Base-by-base conservation (phyloP, 2,113 vertebrate species). In the Oceanodroma tethys region DNA sequence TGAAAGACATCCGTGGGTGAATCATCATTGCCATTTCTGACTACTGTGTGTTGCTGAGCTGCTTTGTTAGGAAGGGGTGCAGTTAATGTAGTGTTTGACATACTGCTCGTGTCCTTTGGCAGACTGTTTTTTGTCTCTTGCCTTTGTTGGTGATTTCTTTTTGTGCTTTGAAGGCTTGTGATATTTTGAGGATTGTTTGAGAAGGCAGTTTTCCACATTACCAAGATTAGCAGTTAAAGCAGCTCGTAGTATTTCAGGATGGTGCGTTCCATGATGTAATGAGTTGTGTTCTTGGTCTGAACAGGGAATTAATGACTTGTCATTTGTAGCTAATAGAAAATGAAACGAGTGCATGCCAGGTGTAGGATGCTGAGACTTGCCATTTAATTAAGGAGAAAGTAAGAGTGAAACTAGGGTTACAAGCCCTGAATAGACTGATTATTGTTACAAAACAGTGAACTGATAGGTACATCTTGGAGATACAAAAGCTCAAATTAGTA, bases 381-480 rank as follows among this genome's bases (percentile, higher is more conserved):
- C 13, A 11, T 75, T 83, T 85, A 95, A 95, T 93, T 95, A 84
- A 79, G 72, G 52, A 71, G 32, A 55, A 90, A 20, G 79, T 47
- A 45, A 70, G 73, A 87, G 62, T 82, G 80, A 96, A 88, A 78
- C 70, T 55, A 43, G 74, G 45, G 80, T 93, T 92, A 86, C 93
- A 95, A 78, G 26, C 56, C 56, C 43, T 20, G 79, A 82, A 47
- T 45, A 52, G 60, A 26, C 48, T 45, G 55, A 45, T 72, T 21
- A 42, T 68, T 87, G 22, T 91, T 94, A 55, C 2, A 5, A 42
- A 93, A 86, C 53, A 50, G 60, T 29, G 58, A 91, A 29, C 29
- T 40, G 68, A 7, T 82, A 72, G 40, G 60, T 56, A 45, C 2
- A 3, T 62, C 20, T 32, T 56, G 40, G 60, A 71, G 32, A 75